Evolutionary conservation across 2,797 vertebrate genomes (phyloP).

Genomic region (Tragopan temminckii): DNA sequence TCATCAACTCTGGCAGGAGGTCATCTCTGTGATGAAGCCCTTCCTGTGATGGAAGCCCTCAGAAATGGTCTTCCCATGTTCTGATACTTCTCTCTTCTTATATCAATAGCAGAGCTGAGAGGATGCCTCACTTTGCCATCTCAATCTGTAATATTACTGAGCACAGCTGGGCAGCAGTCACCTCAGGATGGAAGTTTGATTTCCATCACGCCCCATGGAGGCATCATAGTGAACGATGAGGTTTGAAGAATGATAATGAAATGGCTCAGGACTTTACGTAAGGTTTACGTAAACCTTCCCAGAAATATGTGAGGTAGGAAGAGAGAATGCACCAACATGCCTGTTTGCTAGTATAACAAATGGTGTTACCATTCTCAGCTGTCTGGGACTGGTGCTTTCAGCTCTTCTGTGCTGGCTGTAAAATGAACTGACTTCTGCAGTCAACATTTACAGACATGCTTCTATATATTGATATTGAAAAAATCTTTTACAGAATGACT

Average conservation of each 20-base stretch:
- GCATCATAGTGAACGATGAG: not conserved
- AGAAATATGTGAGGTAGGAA: not conserved
- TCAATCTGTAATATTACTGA: not conserved
- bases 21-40: not conserved
- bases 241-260: not conserved
- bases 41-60: too few relatives aligned
- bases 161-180: not conserved
- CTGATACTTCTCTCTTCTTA: accelerated
- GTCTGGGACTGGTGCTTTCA: not conserved
- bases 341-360: constrained; percentile 8
- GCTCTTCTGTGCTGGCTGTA: not conserved
- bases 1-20: accelerated
- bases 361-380: not conserved
- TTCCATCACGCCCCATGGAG: accelerated
- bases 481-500: constrained; percentile 28
- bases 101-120: not conserved
- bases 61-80: not conserved
- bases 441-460: constrained; percentile 3
- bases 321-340: not conserved
- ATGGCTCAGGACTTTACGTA: accelerated
- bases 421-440: constrained; percentile 32
- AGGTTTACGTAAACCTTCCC: not conserved
- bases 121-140: not conserved
- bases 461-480: not conserved
- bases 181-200: accelerated